phyloP scores from a whole-genome alignment of 2,797 vertebrate genomes.

The Smutsia gigantea region DNA sequence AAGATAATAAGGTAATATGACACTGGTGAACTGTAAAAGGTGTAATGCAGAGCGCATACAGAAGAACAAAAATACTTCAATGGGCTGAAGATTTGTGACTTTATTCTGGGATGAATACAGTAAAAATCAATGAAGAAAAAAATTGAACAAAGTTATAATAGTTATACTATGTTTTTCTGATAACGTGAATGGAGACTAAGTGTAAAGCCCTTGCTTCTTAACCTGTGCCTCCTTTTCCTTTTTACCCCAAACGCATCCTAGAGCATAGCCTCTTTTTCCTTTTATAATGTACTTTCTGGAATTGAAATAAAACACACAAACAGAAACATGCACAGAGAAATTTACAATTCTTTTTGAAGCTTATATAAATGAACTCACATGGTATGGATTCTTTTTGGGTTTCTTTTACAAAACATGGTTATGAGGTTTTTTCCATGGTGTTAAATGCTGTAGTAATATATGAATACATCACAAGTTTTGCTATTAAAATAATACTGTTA shows the following conservation, averaged over 20 bases:
- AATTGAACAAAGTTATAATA: not conserved
- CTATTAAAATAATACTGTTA: not conserved
- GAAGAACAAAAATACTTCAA: not conserved
- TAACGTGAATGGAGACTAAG: not conserved
- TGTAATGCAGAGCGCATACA: not conserved
- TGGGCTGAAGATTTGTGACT: not conserved
- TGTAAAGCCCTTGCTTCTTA: not conserved
- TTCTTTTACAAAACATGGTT: not conserved
- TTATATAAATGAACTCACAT: not conserved
- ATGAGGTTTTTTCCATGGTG: not conserved
- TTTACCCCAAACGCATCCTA: not conserved
- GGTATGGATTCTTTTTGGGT: not conserved
- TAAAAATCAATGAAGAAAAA: constrained; percentile 18
- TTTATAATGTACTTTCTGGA: not conserved
- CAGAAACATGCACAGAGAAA: not conserved
- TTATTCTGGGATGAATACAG: not conserved
- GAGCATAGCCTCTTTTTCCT: not conserved
- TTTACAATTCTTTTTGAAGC: not conserved
- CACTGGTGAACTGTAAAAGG: constrained; percentile 30
- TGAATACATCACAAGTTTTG: not conserved
- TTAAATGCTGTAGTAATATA: not conserved
- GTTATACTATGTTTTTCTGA: not conserved
- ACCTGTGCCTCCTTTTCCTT: not conserved
- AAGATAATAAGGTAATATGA: constrained; percentile 54
- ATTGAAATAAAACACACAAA: not conserved